Evolutionary conservation across 2,113 vertebrate species (phyloP).

Genomic region (Nibea albiflora): DNA sequence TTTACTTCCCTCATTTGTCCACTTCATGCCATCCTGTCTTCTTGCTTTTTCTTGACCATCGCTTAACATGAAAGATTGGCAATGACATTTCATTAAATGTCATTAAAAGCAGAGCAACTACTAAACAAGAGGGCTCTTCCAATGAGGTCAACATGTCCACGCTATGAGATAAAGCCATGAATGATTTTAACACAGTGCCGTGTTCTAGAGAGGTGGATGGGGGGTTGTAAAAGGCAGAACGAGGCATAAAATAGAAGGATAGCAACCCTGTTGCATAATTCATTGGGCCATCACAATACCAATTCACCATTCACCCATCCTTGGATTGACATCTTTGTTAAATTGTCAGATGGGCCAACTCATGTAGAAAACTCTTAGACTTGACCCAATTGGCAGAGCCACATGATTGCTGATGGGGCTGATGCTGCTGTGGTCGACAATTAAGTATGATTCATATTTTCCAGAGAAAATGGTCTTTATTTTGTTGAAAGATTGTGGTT

Average conservation of each 20-base stretch:
- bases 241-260: conserved; percentile 19
- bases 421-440: conserved; percentile 12
- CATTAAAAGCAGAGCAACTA: neutral
- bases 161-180: conserved; percentile 33
- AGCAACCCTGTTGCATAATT: conserved; percentile 57
- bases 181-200: conserved; percentile 33
- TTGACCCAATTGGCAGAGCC: conserved; percentile 58
- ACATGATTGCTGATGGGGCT: conserved; percentile 22
- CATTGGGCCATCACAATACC: conserved; percentile 35
- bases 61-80: neutral
- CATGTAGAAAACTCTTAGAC: conserved; percentile 58
- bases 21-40: neutral
- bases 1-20: neutral
- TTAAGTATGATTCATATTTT: conserved; percentile 48
- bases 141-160: conserved; percentile 55
- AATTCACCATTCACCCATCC: conserved; percentile 15
- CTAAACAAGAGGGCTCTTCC: neutral
- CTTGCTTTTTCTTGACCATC: neutral
- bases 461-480: conserved; percentile 2
- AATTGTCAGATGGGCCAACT: conserved; percentile 57
- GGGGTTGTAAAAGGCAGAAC: conserved; percentile 38
- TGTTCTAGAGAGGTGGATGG: conserved; percentile 13
- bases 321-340: conserved; percentile 34
- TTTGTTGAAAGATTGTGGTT: conserved; percentile 23
- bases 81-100: conserved; percentile 5